Evolutionary conservation across 2,113 vertebrate species (phyloP).

Genomic region (Labrus mixtus): DNA sequence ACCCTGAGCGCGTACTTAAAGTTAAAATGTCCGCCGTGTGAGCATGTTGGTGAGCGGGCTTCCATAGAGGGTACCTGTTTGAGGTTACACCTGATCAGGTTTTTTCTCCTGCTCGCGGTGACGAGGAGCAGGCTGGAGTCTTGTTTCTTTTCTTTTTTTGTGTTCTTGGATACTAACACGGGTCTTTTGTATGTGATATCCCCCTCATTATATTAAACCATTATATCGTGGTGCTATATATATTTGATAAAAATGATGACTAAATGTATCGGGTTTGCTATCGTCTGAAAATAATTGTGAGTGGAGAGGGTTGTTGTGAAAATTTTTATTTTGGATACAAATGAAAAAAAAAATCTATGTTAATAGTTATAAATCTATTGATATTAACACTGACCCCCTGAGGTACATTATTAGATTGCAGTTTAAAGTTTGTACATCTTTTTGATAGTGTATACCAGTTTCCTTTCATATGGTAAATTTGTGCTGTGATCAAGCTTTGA

Average conservation of each 20-base stretch:
- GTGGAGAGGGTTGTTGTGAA: slow-evolving; percentile 87
- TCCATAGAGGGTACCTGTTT: background rate
- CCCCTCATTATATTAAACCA: slow-evolving; percentile 87
- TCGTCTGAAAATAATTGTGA: slow-evolving; percentile 93
- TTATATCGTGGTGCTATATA: slow-evolving; percentile 97
- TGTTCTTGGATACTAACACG: slow-evolving; percentile 92
- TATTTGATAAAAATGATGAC: slow-evolving; percentile 93
- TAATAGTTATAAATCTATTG: slow-evolving; percentile 80
- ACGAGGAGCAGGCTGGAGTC: slow-evolving; percentile 18
- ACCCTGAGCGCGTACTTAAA: background rate
- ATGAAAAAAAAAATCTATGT: slow-evolving; percentile 83
- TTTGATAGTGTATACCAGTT: slow-evolving; percentile 97
- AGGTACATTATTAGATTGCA: slow-evolving; percentile 88
- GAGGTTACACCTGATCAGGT: background rate
- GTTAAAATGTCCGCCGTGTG: background rate
- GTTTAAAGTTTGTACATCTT: slow-evolving; percentile 93
- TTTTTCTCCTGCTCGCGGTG: background rate
- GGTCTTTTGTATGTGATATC: slow-evolving; percentile 96
- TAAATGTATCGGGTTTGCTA: slow-evolving; percentile 90
- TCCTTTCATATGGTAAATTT: slow-evolving; percentile 93
- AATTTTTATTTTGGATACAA: slow-evolving; percentile 96
- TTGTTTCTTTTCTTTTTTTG: slow-evolving; percentile 49
- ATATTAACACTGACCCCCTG: slow-evolving; percentile 82
- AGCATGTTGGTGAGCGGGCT: slow-evolving; percentile 6
- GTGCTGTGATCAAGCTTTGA: slow-evolving; percentile 90